Evolutionary conservation across 2,888 invertebrate genomes (phyloP), one percentile per base, ranked within the genome.

Genomic region (Chrysolina americana): DNA sequence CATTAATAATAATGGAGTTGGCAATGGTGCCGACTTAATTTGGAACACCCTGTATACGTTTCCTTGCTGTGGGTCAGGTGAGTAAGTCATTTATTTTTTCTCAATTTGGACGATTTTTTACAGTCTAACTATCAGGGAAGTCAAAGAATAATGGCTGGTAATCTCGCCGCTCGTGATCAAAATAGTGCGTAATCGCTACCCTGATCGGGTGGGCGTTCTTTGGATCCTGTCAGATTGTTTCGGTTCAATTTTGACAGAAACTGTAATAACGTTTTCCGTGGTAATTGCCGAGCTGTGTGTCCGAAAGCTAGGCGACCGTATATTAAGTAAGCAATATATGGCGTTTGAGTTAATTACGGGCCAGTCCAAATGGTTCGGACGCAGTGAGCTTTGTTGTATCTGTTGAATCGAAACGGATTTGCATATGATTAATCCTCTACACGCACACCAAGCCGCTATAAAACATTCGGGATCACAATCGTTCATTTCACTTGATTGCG

Each of bases 361-460:
- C 23, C 53, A 41, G 56, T 68, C 41, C 63, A 23, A 77, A 69
- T 74, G 75, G 71, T 71, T 63, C 41, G 68, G 68, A 71, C 65
- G 70, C 70, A 70, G 23, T 65, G 65, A 73, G 77, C 73, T 71
- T 75, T 75, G 75, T 68, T 71, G 70, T 79, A 79, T 77, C 76
- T 78, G 72, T 69, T 69, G 78, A 80, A 80, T 80, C 81, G 73
- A 74, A 77, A 66, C 75, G 76, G 77, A 86, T 86, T 86, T 86
- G 83, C 86, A 86, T 86, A 84, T 85, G 85, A 86, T 85, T 86
- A 86, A 86, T 85, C 81, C 81, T 74, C 76, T 76, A 77, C 79
- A 81, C 75, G 80, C 84, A 85, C 84, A 85, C 85, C 80, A 85
- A 80, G 79, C 81, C 74, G 81, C 83, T 78, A 83, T 83, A 84